Percentiles rank a stretch among this genome's conserved stretches.
phyloP scores from a whole-genome alignment of 2,113 vertebrate genomes.

The Pterophyllum scalare region DNA sequence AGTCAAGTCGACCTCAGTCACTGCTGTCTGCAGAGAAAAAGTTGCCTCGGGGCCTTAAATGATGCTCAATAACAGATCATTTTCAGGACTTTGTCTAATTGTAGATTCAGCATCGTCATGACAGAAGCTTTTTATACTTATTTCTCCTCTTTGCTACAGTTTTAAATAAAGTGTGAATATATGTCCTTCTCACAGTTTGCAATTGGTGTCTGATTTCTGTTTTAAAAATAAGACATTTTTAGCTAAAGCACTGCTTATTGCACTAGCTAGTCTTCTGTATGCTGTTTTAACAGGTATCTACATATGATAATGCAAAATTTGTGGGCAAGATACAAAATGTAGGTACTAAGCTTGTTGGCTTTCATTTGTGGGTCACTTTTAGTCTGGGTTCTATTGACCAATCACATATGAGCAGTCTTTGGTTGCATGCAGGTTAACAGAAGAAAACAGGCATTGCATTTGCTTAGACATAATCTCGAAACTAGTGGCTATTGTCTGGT shows the following conservation, averaged over 20 bases:
- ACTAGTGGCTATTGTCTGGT: background rate
- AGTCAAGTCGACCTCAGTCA: background rate
- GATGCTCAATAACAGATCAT: background rate
- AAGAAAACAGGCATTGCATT: background rate
- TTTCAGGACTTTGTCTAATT: background rate
- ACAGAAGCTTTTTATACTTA: background rate
- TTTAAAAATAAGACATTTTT: background rate
- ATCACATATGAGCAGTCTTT: background rate
- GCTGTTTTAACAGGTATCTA: background rate
- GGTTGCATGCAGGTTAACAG: background rate
- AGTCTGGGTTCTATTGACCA: background rate
- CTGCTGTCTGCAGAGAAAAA: slow-evolving; percentile 8
- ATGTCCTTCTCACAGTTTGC: background rate
- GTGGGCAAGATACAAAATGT: background rate
- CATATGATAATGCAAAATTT: background rate
- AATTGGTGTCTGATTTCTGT: background rate
- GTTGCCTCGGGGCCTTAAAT: background rate
- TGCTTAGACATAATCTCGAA: background rate
- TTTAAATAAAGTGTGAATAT: background rate
- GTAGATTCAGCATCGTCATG: background rate
- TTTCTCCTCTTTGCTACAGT: background rate
- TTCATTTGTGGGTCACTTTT: background rate
- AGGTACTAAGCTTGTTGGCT: background rate
- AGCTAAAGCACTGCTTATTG: background rate
- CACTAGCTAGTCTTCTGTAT: background rate